phyloP scores from a whole-genome alignment of 2,797 vertebrate species.

The Mus spretus region DNA sequence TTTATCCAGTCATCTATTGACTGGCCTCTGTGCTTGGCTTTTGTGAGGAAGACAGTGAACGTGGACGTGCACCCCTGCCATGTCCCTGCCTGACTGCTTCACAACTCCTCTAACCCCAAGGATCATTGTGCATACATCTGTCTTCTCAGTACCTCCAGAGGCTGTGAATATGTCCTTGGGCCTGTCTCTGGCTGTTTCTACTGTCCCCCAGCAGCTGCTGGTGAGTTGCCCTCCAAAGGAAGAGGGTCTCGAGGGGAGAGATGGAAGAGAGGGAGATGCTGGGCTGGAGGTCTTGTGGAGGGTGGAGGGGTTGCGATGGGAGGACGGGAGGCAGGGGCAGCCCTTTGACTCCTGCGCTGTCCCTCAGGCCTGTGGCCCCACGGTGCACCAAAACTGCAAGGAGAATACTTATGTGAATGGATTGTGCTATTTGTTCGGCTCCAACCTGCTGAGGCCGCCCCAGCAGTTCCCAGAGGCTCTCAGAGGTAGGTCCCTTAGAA shows the following conservation, averaged over 20 bases:
- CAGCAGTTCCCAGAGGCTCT: conserved; percentile 74
- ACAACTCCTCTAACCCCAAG: neutral
- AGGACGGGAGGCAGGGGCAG: neutral
- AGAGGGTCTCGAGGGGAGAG: neutral
- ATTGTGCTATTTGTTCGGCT: conserved; percentile 84
- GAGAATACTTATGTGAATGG: conserved; percentile 83
- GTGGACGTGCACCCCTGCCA: too few species aligned
- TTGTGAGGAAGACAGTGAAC: neutral
- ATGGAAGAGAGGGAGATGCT: neutral
- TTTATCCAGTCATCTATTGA: neutral
- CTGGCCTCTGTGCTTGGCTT: neutral
- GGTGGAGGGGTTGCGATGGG: neutral
- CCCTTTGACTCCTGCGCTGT: neutral
- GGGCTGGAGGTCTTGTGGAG: neutral
- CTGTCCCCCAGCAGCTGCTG: conserved; percentile 71
- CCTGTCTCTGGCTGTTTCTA: conserved; percentile 72
- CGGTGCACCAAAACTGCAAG: conserved; percentile 82
- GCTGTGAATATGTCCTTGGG: conserved; percentile 86
- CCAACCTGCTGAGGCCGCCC: conserved; percentile 41
- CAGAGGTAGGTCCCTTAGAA: conserved; percentile 77
- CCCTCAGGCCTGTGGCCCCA: conserved; percentile 86
- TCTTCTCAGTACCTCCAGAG: conserved; percentile 76
- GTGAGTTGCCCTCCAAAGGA: conserved; percentile 71
- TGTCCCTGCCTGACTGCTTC: neutral
- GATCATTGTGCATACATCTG: neutral